phyloP scores from a whole-genome alignment of 2,888 invertebrate species.

The Epinotia bilunana region DNA sequence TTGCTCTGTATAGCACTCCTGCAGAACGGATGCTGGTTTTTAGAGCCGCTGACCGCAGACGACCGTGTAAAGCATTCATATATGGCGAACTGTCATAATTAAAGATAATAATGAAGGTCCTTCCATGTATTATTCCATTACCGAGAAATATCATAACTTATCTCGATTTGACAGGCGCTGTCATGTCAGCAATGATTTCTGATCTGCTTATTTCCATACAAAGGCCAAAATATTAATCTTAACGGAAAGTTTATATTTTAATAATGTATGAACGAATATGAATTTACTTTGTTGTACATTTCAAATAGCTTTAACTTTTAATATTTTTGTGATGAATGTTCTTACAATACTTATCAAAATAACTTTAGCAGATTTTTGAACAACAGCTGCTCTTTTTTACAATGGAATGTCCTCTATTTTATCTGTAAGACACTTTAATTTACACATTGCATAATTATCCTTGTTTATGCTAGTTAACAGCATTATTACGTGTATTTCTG shows the following conservation, averaged over 20 bases:
- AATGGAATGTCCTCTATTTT: not conserved
- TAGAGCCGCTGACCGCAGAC: constrained; percentile 61
- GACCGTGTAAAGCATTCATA: constrained; percentile 75
- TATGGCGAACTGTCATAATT: constrained; percentile 83
- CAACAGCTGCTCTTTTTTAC: not conserved
- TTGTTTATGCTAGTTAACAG: not conserved
- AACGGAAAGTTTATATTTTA: constrained; percentile 37
- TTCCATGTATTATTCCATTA: constrained; percentile 72
- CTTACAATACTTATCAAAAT: not conserved
- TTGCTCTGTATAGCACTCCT: constrained; percentile 69
- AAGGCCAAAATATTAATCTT: constrained; percentile 53
- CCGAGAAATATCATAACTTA: constrained; percentile 77
- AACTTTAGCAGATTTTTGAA: too few relatives aligned
- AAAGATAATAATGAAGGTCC: constrained; percentile 78
- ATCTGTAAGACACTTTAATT: too few relatives aligned
- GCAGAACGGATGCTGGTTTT: constrained; percentile 68
- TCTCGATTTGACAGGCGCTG: constrained; percentile 66
- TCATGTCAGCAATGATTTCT: constrained; percentile 56
- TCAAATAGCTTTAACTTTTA: not conserved
- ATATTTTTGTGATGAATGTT: not conserved
- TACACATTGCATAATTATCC: not conserved
- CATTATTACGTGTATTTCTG: too few relatives aligned
- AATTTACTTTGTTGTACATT: constrained; percentile 22
- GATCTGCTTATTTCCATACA: constrained; percentile 54
- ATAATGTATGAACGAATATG: constrained; percentile 33